A percentile compares a stretch with the other conserved stretches of the same genome.
These are phyloP conservation scores for Rhagoletis zephyria DNA, from an alignment of 1,140 invertebrate genomes.

Conservation along the genomic window DNA sequence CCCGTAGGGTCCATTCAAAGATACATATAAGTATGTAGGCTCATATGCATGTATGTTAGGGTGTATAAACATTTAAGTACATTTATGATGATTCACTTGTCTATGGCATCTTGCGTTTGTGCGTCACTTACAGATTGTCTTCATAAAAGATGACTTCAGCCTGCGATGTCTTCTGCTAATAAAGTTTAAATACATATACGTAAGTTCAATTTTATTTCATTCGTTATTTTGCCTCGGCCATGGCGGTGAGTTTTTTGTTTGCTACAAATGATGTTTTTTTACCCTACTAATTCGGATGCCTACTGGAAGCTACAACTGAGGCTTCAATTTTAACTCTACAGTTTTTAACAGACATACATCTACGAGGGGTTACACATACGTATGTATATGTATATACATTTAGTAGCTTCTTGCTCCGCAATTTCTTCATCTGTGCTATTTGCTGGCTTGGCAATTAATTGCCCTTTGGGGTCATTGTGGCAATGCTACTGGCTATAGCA, in stretches of 20 bases:
- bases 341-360: too few relatives aligned
- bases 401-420: not conserved
- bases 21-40: not conserved
- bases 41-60: not conserved
- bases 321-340: conserved; percentile 5
- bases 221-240: not conserved
- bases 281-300: conserved; percentile 2
- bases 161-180: not conserved
- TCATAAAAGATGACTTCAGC: not conserved
- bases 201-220: conserved; percentile 27
- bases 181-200: not conserved
- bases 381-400: not conserved
- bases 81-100: not conserved
- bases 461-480: conserved; percentile 44
- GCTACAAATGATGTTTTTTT: not conserved
- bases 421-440: not conserved
- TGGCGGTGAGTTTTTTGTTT: not conserved
- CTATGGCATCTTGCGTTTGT: not conserved
- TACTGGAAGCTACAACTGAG: conserved; percentile 6
- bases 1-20: too few relatives aligned
- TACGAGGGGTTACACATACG: not conserved
- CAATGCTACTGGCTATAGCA: conserved; percentile 29
- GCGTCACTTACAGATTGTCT: not conserved
- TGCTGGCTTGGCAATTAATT: conserved; percentile 29
- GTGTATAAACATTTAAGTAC: not conserved